Evolutionary conservation across 2,797 vertebrate genomes (phyloP).

Genomic region (Ctenochaetus hawaiiensis): DNA sequence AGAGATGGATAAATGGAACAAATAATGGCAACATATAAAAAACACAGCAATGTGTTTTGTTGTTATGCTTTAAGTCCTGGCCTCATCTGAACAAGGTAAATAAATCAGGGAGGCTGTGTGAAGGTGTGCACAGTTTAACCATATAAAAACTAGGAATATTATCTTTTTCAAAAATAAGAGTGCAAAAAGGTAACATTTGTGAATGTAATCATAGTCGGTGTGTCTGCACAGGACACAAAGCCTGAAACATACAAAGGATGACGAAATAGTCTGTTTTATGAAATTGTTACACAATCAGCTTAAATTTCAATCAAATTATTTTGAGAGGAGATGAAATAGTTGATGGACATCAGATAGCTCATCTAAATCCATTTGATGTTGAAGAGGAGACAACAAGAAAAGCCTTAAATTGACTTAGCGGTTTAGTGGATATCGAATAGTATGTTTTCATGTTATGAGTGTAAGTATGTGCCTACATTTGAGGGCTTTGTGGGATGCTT

Average conservation of each 20-base stretch:
- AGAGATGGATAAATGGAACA: too few relatives aligned
- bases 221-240: slow-evolving; percentile 39
- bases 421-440: neutral
- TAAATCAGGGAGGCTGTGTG: too few relatives aligned
- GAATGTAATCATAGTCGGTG: neutral
- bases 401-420: neutral
- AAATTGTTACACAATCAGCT: slow-evolving; percentile 72
- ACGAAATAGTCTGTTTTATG: slow-evolving; percentile 54
- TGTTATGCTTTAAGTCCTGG: too few relatives aligned
- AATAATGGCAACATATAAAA: too few relatives aligned
- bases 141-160: too few relatives aligned
- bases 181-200: too few relatives aligned
- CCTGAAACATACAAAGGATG: slow-evolving; percentile 46
- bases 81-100: too few relatives aligned
- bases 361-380: slow-evolving; percentile 45
- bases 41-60: too few relatives aligned
- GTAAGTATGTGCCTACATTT: slow-evolving; percentile 13
- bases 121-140: too few relatives aligned
- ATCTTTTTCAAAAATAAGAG: too few relatives aligned
- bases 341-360: slow-evolving; percentile 43
- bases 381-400: slow-evolving; percentile 1
- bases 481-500: slow-evolving; percentile 25
- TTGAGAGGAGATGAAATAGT: slow-evolving; percentile 67
- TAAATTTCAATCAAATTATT: slow-evolving; percentile 78
- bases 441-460: neutral